These are phyloP conservation scores for Lytechinus variegatus DNA, from an alignment of 35 echinoderm and acorn worm genomes.

Conservation along the genomic window DNA sequence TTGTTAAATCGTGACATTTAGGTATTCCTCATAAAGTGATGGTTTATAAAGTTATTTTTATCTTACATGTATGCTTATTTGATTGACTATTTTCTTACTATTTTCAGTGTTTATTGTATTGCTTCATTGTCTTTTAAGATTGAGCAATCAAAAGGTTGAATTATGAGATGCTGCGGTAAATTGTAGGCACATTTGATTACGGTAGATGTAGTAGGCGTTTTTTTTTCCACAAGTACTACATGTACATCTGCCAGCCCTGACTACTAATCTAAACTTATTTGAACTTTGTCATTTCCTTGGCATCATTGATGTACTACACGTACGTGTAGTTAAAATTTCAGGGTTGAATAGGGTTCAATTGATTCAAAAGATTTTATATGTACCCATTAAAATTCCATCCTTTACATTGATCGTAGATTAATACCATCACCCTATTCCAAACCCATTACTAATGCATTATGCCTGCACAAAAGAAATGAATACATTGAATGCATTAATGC, in stretches of 20 bases:
- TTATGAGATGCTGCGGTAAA: too few relatives aligned
- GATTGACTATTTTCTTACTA: background rate
- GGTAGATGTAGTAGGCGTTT: too few relatives aligned
- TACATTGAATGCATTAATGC: too few relatives aligned
- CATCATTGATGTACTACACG: background rate
- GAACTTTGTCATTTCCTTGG: background rate
- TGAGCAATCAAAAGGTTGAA: background rate
- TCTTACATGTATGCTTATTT: background rate
- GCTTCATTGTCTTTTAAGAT: background rate
- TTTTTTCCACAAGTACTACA: too few relatives aligned
- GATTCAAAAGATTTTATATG: background rate
- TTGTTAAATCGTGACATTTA: background rate
- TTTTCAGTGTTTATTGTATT: background rate
- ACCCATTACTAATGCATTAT: background rate
- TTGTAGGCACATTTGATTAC: too few relatives aligned
- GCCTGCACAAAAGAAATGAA: too few relatives aligned
- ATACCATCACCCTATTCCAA: background rate
- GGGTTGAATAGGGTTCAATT: background rate
- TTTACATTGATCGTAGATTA: background rate
- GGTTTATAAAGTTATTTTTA: background rate
- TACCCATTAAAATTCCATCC: background rate
- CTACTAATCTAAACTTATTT: too few relatives aligned
- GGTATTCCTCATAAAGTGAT: background rate
- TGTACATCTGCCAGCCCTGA: too few relatives aligned
- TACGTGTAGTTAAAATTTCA: background rate